phyloP scores from a whole-genome alignment of 2,113 vertebrate genomes.

The Choloepus hoffmanni region DNA sequence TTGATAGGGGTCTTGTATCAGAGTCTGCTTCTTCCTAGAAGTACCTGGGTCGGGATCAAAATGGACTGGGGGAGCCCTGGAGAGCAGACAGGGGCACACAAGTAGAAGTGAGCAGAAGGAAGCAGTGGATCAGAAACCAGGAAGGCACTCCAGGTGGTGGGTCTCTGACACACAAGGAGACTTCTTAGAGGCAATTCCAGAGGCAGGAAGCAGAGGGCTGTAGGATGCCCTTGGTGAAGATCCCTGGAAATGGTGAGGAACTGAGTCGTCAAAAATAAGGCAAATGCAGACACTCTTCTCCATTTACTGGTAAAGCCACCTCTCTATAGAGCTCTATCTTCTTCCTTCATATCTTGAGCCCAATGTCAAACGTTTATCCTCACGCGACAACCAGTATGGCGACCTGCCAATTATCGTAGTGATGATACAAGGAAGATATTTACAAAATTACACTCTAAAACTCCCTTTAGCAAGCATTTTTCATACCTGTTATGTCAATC shows the following conservation, averaged over 20 bases:
- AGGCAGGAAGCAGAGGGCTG: background rate
- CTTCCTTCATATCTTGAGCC: background rate
- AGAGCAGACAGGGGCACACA: background rate
- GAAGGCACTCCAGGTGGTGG: background rate
- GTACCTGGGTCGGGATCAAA: background rate
- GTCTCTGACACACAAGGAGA: fast-evolving
- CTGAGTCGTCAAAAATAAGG: background rate
- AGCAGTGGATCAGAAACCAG: background rate
- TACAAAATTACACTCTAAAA: background rate
- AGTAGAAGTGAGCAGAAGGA: background rate
- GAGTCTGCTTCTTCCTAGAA: background rate
- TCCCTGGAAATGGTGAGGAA: background rate
- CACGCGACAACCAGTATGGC: background rate
- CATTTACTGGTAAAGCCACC: background rate
- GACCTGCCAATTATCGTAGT: background rate
- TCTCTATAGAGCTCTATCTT: background rate
- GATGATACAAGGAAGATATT: background rate
- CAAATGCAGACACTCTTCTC: background rate
- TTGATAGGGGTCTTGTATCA: background rate
- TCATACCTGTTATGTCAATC: background rate
- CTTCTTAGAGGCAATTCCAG: background rate
- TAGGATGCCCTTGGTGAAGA: background rate
- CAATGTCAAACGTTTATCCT: background rate
- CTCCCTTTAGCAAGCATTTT: background rate
- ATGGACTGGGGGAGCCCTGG: background rate